Evolutionary conservation across 2,888 invertebrate species (phyloP).

Genomic region (Trichacis sp.): DNA sequence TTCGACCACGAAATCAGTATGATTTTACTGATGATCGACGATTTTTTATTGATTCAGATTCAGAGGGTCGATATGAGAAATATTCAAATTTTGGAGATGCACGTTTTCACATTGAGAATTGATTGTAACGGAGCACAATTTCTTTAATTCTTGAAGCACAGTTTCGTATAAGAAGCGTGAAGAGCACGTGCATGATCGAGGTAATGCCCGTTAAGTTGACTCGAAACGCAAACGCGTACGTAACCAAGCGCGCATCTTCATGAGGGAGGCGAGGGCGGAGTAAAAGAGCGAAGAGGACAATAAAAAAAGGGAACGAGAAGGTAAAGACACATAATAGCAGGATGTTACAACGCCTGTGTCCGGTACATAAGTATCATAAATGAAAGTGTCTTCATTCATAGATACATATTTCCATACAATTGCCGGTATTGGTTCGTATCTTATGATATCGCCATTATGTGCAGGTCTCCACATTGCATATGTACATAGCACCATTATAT

Average conservation of each 20-base stretch:
- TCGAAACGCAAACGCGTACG: conserved; percentile 29
- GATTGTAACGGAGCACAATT: too few species aligned
- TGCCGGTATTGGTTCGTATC: conserved; percentile 65
- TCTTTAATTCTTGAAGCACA: too few species aligned
- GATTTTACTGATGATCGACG: too few species aligned
- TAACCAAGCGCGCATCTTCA: conserved; percentile 33
- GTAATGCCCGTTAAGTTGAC: conserved; percentile 28
- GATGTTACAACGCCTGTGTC: conserved; percentile 67
- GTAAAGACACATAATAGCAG: conserved; percentile 65
- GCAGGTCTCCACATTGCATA: conserved; percentile 56
- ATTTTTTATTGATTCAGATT: too few species aligned
- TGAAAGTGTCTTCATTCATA: conserved; percentile 68
- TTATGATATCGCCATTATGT: conserved; percentile 63
- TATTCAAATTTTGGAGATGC: too few species aligned
- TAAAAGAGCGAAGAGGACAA: conserved; percentile 38
- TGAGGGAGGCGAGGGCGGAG: conserved; percentile 41
- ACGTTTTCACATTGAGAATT: too few species aligned
- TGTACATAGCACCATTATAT: conserved; percentile 67
- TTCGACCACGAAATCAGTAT: too few species aligned
- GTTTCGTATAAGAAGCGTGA: neutral
- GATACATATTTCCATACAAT: conserved; percentile 68
- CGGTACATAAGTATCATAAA: conserved; percentile 67
- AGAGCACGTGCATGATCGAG: conserved; percentile 25
- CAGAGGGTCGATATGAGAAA: too few species aligned
- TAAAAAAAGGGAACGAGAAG: conserved; percentile 48